Percentiles rank a stretch among this genome's conserved stretches.
Conservation (phyloP, 2,797 vertebrate species). For the Eulemur rubriventer region DNA sequence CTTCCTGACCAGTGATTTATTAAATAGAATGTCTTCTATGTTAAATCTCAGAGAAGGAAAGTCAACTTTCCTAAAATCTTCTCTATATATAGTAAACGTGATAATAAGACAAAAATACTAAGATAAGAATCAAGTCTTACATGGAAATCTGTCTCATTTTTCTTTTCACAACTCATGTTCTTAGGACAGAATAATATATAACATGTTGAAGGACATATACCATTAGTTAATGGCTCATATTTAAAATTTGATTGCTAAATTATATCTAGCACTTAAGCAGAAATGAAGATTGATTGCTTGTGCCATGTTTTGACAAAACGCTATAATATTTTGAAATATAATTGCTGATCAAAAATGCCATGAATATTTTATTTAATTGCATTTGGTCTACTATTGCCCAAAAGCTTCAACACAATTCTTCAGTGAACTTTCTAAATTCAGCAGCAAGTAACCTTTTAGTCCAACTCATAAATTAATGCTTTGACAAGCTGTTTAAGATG, state of each 20-base stretch:
- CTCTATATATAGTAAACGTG: not conserved
- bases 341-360: slow-evolving; percentile 51
- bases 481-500: slow-evolving; percentile 47
- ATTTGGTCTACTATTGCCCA: slow-evolving; percentile 22
- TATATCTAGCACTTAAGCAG: slow-evolving; percentile 46
- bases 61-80: slow-evolving; percentile 9
- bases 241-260: slow-evolving; percentile 61
- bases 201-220: slow-evolving; percentile 13
- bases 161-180: slow-evolving; percentile 25
- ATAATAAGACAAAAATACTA: not conserved
- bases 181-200: slow-evolving; percentile 33
- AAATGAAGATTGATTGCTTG: slow-evolving; percentile 53
- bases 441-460: slow-evolving; percentile 55
- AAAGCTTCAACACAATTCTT: slow-evolving; percentile 41
- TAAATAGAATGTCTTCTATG: slow-evolving; percentile 12
- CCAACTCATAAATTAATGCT: slow-evolving; percentile 33
- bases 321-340: slow-evolving; percentile 54
- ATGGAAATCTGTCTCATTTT: slow-evolving; percentile 21
- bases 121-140: not conserved
- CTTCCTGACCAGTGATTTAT: slow-evolving; percentile 17
- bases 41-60: slow-evolving; percentile 33
- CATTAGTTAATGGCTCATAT: slow-evolving; percentile 52
- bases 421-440: slow-evolving; percentile 55
- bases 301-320: slow-evolving; percentile 41
- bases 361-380: slow-evolving; percentile 54